Conservation (phyloP, 2,888 invertebrate genomes). For the Falcaria lacertinaria region DNA sequence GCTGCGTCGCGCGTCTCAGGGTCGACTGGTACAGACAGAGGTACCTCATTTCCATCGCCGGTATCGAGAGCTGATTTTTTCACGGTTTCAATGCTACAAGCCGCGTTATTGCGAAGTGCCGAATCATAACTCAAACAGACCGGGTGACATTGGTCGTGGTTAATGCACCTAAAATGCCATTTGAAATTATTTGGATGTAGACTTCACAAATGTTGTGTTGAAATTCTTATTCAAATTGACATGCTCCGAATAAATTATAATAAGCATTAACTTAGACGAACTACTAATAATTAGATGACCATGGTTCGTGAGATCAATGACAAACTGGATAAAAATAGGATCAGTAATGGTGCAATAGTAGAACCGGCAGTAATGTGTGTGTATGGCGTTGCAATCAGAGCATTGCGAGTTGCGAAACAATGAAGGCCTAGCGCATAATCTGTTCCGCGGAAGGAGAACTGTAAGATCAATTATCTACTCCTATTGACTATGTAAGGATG, state of each 20-base stretch:
- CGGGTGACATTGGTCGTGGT: slow-evolving; percentile 40
- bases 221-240: slow-evolving; percentile 1
- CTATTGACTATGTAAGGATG: slow-evolving; percentile 2
- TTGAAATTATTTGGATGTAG: not conserved
- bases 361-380: slow-evolving; percentile 39
- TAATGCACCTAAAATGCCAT: slow-evolving; percentile 29
- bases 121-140: slow-evolving; percentile 35
- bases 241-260: not conserved
- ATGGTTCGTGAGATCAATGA: not conserved
- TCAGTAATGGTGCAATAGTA: slow-evolving; percentile 48
- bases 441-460: slow-evolving; percentile 57
- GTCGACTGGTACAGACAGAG: slow-evolving; percentile 57
- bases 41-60: slow-evolving; percentile 42
- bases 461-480: slow-evolving; percentile 35
- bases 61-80: slow-evolving; percentile 51
- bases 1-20: slow-evolving; percentile 62
- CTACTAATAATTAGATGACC: not conserved
- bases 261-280: too few relatives aligned
- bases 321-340: slow-evolving; percentile 8
- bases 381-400: slow-evolving; percentile 71
- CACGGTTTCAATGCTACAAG: slow-evolving; percentile 53
- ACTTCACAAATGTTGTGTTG: not conserved
- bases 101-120: slow-evolving; percentile 38
- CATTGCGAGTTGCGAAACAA: slow-evolving; percentile 71
- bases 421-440: slow-evolving; percentile 62